Base-by-base conservation (phyloP, 2,113 vertebrate species). In the Ornithorhynchus anatinus region DNA sequence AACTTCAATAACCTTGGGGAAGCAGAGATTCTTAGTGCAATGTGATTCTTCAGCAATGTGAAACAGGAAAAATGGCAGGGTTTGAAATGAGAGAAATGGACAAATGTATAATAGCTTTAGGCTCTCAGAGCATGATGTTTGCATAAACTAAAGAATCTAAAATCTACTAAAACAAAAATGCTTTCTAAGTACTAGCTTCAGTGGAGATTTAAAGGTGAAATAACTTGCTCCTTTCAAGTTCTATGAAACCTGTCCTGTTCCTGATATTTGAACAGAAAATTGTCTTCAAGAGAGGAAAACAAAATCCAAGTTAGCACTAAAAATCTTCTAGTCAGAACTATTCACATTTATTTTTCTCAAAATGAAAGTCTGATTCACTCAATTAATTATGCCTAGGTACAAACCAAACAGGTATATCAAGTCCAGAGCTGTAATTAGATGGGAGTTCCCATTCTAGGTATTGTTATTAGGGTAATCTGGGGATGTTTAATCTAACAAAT, bases 401-500 rank as follows among this genome's bases (percentile, higher is more conserved):
- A 72, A 25, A 75, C 36, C 44, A 60, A 79, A 64, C 52, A 75
- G 22, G 32, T 61, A 66, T 25, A 63, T 67, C 33, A 71, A 69
- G 13, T 42, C 35, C 52, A n/a, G 7, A 37, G 51, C 53, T 60
- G 2, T 51, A 72, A 69, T 72, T 79, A 69, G 57, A 72, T 57
- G 50, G 6, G 19, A 51, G 19, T 48, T 51, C 27, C 63, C 42
- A 69, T 57, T 51, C 70, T 58, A 67, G 37, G n/a, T 57, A 71
- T 39, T 6, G n/a, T 51, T 35, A 68, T 59, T 50, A 50, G 40
- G 53, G 64, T 23, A 15, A 59, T 39, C 15, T 51, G 8, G 27
- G 61, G 58, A 53, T 76, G 54, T 57, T 72, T 79, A 25, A 69
- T 79, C 59, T 76, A n/a, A 68, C 37, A 65, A 11, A 65, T 57